Evolutionary conservation across 2,797 vertebrate species (phyloP).

Genomic region (Vireo griseus): DNA sequence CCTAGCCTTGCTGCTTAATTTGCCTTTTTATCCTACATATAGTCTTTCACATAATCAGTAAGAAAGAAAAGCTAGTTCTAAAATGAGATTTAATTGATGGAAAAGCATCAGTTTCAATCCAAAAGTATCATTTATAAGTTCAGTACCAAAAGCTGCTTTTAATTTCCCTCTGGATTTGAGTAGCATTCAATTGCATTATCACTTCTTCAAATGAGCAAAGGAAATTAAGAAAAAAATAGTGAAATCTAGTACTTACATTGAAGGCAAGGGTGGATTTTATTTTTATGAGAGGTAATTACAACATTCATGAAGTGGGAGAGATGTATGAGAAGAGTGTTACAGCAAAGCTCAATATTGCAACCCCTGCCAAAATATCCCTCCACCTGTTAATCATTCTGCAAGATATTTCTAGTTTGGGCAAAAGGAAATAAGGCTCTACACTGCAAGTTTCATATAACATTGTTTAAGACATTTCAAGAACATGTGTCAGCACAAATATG

Average conservation of each 20-base stretch:
- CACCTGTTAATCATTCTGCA: neutral
- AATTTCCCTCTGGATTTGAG: neutral
- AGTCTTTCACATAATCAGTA: neutral
- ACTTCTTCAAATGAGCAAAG: neutral
- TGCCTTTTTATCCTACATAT: neutral
- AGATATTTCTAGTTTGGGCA: neutral
- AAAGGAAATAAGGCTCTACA: neutral
- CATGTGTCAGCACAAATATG: conserved; percentile 22
- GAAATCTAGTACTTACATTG: neutral
- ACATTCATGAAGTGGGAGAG: neutral
- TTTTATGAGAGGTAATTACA: neutral
- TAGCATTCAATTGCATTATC: neutral
- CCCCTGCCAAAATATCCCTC: neutral
- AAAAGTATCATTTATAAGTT: neutral
- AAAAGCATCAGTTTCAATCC: neutral
- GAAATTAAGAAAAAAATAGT: neutral
- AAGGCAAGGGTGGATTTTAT: neutral
- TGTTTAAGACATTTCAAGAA: neutral
- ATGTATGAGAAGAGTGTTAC: neutral
- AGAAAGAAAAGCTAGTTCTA: neutral
- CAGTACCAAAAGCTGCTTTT: neutral
- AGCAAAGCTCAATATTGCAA: neutral
- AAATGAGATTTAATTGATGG: neutral
- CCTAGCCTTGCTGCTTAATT: neutral
- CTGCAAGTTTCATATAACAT: neutral